Evolutionary conservation across 2,797 vertebrate genomes (phyloP).

Genomic region (Sternarchorhynchus goeldii): DNA sequence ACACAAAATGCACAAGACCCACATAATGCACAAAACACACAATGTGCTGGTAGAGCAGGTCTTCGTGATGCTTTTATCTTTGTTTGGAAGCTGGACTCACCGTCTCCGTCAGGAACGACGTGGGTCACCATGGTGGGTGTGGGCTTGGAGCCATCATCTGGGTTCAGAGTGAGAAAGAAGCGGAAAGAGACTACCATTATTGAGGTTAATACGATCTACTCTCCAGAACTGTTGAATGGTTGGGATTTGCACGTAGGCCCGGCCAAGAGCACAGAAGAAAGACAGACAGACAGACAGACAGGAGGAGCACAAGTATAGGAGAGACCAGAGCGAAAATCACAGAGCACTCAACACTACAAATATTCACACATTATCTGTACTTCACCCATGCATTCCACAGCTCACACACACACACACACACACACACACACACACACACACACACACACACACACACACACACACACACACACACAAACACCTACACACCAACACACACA

Average conservation of each 20-base stretch:
- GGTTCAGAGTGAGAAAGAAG: conserved; percentile 99
- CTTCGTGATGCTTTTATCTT: background rate
- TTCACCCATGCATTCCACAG: conserved; percentile 26
- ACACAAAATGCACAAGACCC: too few species aligned
- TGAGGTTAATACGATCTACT: conserved; percentile 99
- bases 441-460: too few species aligned
- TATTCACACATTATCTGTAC: too few species aligned
- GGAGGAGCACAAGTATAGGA: conserved; percentile 33
- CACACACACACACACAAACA: conserved; percentile 31
- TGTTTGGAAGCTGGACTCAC: conserved; percentile 73
- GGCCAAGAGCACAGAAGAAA: conserved; percentile 80
- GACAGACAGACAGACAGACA: conserved; percentile 48
- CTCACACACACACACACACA: conserved; percentile 29
- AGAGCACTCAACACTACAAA: conserved; percentile 24
- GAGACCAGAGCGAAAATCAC: conserved; percentile 47
- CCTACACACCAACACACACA: conserved; percentile 36
- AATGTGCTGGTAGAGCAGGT: too few species aligned
- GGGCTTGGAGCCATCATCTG: conserved; percentile 97
- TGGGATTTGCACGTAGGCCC: conserved; percentile 97
- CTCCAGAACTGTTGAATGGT: conserved; percentile 99
- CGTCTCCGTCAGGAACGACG: conserved; percentile 88
- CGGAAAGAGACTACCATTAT: conserved; percentile 99
- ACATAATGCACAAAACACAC: too few species aligned
- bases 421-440: conserved; percentile 27
- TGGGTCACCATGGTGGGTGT: conserved; percentile 96